Evolutionary conservation across 2,888 invertebrate genomes (phyloP), one percentile per base, ranked within the genome.

Genomic region (Thera obeliscata): DNA sequence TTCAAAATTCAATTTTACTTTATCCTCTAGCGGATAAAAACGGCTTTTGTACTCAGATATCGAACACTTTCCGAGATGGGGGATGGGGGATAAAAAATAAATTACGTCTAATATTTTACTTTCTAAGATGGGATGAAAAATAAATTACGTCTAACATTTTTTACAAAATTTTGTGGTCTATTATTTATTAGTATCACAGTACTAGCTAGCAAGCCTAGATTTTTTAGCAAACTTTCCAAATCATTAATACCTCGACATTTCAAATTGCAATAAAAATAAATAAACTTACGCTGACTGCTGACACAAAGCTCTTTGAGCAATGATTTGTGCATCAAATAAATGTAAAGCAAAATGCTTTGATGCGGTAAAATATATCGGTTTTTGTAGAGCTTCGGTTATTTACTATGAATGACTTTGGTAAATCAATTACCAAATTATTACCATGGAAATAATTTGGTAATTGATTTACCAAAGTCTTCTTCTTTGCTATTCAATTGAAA

Each of bases 311-410:
- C 54, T 61, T 56, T 52, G 60, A 49, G 11, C 9, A 58, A 62
- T 62, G 58, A 65, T 69, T 69, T 69, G 65, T 61, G 50, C 64
- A 57, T 63, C 33, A 54, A 67, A 64, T 67, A 67, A 67, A 67
- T 22, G 22, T 60, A 56, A 59, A 67, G 59, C 43, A 36, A 54
- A 64, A 60, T 35, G 52, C 59, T 60, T n/a, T 64, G 67, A 64
- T 60, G 56, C 56, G 57, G 38, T 38, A 57, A 57, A 61, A 59
- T 63, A 49, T 64, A 67, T 64, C 11, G 61, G n/a, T 48, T 50
- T 48, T 55, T 55, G 61, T 67, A 48, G 3, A 52, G n/a, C 52
- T 38, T 8, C 48, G 56, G 49, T 61, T 57, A 57, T 67, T 67
- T 38, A 57, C 49, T 59, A 48, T 6, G 58, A 50, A 48, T 52